phyloP scores from a whole-genome alignment of 2,113 vertebrate species.

The Odontophorus gujanensis region DNA sequence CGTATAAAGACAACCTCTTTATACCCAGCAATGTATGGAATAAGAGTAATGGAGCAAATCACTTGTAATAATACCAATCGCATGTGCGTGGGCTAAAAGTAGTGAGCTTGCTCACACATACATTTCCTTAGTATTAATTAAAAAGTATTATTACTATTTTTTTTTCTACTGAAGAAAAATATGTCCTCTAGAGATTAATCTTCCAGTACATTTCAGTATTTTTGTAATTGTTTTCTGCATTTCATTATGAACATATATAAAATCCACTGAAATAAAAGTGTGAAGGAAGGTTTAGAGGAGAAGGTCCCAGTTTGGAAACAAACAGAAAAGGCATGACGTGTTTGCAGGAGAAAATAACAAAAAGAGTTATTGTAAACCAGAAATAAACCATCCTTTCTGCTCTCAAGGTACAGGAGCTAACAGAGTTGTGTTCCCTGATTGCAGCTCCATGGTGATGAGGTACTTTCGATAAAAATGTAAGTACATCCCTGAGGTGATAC shows the following conservation, averaged over 20 bases:
- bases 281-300: background rate
- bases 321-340: background rate
- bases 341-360: background rate
- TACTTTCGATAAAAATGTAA: accelerated
- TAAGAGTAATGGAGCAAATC: background rate
- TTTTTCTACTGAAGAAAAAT: background rate
- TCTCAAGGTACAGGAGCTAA: accelerated
- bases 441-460: accelerated
- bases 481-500: accelerated
- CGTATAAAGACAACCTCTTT: background rate
- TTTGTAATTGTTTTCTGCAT: background rate
- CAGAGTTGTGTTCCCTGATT: accelerated
- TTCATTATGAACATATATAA: background rate
- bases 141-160: background rate
- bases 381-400: background rate
- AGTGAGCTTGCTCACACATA: background rate
- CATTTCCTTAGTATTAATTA: background rate
- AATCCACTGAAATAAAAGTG: background rate
- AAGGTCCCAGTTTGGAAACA: background rate
- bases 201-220: background rate
- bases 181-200: background rate
- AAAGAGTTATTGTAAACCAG: accelerated
- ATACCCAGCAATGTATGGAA: background rate
- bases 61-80: background rate
- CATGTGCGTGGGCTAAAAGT: background rate